phyloP scores from a whole-genome alignment of 2,797 vertebrate genomes.

The Limnodromus scolopaceus region DNA sequence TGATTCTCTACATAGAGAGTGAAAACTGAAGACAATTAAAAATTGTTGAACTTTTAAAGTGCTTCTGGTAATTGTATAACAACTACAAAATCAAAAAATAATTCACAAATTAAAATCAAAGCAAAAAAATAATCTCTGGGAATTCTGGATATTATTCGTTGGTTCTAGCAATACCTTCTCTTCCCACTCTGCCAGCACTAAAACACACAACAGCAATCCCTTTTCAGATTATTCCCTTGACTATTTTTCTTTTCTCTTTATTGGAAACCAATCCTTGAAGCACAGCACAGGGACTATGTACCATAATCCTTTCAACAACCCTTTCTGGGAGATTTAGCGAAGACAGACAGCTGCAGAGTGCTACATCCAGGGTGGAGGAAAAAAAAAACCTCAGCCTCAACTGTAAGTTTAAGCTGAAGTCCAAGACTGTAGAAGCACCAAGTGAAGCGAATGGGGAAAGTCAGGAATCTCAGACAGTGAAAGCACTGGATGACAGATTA shows the following conservation, averaged over 20 bases:
- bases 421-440: background rate
- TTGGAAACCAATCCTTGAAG: background rate
- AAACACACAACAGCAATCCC: background rate
- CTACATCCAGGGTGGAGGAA: background rate
- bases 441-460: background rate
- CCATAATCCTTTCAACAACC: background rate
- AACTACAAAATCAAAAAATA: background rate
- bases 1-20: background rate
- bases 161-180: background rate
- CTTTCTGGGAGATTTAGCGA: background rate
- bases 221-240: background rate
- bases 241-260: background rate
- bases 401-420: background rate
- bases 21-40: background rate
- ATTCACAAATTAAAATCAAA: background rate
- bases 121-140: background rate
- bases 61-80: background rate
- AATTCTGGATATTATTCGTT: background rate
- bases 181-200: background rate
- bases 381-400: background rate
- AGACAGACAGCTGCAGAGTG: background rate
- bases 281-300: background rate
- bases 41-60: background rate
- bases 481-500: background rate
- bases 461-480: background rate